Base-by-base conservation (phyloP, 2,113 vertebrate species). In the Octodon degus region DNA sequence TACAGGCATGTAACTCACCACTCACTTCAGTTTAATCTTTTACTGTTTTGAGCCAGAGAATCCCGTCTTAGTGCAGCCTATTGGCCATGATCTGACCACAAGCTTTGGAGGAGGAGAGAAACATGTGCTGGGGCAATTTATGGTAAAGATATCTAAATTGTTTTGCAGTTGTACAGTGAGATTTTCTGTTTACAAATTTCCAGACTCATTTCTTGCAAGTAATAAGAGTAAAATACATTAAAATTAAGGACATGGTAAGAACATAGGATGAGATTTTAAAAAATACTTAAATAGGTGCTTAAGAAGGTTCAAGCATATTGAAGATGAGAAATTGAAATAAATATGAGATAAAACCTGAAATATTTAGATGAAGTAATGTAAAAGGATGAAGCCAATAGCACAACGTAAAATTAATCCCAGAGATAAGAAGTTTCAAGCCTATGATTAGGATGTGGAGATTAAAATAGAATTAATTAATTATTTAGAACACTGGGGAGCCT, bases 301-400 rank as follows among this genome's bases (percentile, higher is more conserved):
- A 72, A 76, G 82, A 83, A 91, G 34, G 58, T 87, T 58, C 88
- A 50, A 88, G 30, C 30, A 87, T 60, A 72, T 27, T 47, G 20
- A 95, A 98, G 91, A 88, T n/a, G 17, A 97, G 96, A 96, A 97
- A 93, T 86, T 97, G 94, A 98, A 97, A 95, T 91, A 55, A 88
- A 62, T 30, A 62, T 90, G 37, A 94, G 83, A 86, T 89, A 93
- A 91, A 68, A 81, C 30, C 62, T 94, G 58, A 89, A 85, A 88
- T 97, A 95, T 79, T 80, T 77, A 97, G 94, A 77, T 70, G 43
- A 81, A 93, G 20, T 63, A 9, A 70, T 40, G 84, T 89, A 86
- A 90, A 97, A 86, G 1, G 20, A 50, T 89, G 74, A 87, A 94
- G 63, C 89, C 47, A 88, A 97, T 37, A 67, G 82, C 1, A 4